A percentile compares a stretch with the other conserved stretches of the same genome.
Conservation (phyloP, 2,888 invertebrate species). For the Seira sanloemensis region DNA sequence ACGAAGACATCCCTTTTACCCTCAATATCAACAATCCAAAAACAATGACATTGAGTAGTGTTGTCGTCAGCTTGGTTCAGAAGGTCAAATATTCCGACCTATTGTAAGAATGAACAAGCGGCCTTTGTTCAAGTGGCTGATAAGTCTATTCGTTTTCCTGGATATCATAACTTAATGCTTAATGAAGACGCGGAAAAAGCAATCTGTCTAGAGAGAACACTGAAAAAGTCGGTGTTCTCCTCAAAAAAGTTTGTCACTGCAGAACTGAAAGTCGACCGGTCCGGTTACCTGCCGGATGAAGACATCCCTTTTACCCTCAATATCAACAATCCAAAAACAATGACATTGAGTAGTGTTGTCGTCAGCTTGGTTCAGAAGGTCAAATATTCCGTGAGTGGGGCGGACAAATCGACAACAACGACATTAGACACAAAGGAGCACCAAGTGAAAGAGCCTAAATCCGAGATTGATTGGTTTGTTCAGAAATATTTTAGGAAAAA, state of each 20-base stretch:
- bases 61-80: constrained; percentile 49
- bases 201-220: constrained; percentile 44
- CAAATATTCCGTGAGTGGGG: constrained; percentile 35
- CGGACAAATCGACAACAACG: constrained; percentile 50
- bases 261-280: constrained; percentile 33
- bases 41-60: constrained; percentile 39
- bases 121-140: constrained; percentile 48
- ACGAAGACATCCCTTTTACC: constrained; percentile 53
- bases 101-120: constrained; percentile 49
- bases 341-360: constrained; percentile 40
- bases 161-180: constrained; percentile 54
- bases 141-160: constrained; percentile 52
- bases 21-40: constrained; percentile 48
- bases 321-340: constrained; percentile 47
- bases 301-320: constrained; percentile 46
- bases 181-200: constrained; percentile 50
- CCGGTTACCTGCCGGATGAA: constrained; percentile 55
- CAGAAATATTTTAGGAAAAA: no score
- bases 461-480: constrained; percentile 62
- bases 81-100: constrained; percentile 53
- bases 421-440: constrained; percentile 55
- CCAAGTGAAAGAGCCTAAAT: constrained; percentile 46
- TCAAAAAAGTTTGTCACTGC: constrained; percentile 59
- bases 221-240: constrained; percentile 60
- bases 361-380: constrained; percentile 52